Conservation (phyloP, 2,797 vertebrate genomes). For the Ispidina lecontei region DNA sequence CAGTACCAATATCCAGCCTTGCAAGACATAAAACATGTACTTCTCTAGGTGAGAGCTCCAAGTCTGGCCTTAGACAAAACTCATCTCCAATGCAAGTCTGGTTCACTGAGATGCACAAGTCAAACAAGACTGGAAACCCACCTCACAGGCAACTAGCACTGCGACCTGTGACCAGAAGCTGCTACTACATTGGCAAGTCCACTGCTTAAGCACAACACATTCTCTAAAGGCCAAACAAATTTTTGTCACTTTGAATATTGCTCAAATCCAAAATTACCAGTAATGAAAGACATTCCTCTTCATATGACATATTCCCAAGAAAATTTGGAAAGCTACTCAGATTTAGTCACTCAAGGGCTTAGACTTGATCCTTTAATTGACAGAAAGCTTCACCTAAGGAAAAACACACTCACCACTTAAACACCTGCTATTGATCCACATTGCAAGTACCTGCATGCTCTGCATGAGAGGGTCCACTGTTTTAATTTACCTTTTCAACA, state of each 20-base stretch:
- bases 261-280: not conserved
- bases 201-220: not conserved
- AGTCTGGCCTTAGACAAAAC: not conserved
- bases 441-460: not conserved
- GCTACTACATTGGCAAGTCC: not conserved
- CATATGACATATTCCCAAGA: not conserved
- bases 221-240: not conserved
- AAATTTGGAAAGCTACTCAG: not conserved
- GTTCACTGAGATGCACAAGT: not conserved
- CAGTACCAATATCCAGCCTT: not conserved
- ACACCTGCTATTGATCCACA: not conserved
- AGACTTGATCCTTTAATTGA: not conserved
- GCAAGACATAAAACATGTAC: not conserved
- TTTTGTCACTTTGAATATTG: not conserved
- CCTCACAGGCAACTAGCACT: not conserved
- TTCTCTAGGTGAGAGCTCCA: not conserved
- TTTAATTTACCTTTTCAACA: not conserved
- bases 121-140: not conserved
- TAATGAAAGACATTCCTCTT: not conserved
- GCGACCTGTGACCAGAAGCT: not conserved
- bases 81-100: not conserved
- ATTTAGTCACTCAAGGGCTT: not conserved
- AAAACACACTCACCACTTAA: not conserved
- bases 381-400: not conserved
- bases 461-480: not conserved